Conservation (phyloP, 2,113 vertebrate species). For the Polyodon spathula region DNA sequence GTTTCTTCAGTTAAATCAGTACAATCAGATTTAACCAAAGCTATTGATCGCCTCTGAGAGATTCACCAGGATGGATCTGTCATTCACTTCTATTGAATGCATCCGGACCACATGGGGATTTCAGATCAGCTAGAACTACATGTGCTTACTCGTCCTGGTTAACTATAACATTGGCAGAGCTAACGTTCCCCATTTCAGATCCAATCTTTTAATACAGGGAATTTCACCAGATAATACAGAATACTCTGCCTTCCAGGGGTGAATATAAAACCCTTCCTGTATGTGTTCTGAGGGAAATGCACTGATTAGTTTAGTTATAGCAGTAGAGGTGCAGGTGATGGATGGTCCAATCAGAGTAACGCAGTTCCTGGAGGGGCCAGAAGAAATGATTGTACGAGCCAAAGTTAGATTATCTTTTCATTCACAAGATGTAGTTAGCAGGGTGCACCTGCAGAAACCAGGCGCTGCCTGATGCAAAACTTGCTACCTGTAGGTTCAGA, state of each 20-base stretch:
- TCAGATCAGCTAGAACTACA: too few relatives aligned
- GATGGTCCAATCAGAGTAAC: slow-evolving; percentile 47
- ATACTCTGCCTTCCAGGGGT: background rate
- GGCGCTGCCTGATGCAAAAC: slow-evolving; percentile 29
- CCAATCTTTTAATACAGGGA: background rate
- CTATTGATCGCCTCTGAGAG: too few relatives aligned
- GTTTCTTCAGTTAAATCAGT: too few relatives aligned
- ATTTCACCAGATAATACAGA: background rate
- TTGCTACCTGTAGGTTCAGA: too few relatives aligned
- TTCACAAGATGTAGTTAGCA: slow-evolving; percentile 30
- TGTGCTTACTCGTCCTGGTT: too few relatives aligned
- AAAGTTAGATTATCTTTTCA: slow-evolving; percentile 31
- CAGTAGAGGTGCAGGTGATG: slow-evolving; percentile 36
- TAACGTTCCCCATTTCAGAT: background rate
- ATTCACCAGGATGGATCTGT: too few relatives aligned
- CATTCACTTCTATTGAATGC: too few relatives aligned
- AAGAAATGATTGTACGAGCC: slow-evolving; percentile 41
- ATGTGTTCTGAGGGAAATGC: slow-evolving; percentile 19
- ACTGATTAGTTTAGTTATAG: slow-evolving; percentile 39
- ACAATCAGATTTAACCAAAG: too few relatives aligned
- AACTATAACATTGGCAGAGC: background rate
- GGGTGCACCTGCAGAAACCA: slow-evolving; percentile 35
- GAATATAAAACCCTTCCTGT: background rate
- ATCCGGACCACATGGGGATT: too few relatives aligned
- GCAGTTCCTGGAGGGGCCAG: slow-evolving; percentile 33